Conservation (phyloP, 2,888 invertebrate genomes). For the Aelia acuminata region DNA sequence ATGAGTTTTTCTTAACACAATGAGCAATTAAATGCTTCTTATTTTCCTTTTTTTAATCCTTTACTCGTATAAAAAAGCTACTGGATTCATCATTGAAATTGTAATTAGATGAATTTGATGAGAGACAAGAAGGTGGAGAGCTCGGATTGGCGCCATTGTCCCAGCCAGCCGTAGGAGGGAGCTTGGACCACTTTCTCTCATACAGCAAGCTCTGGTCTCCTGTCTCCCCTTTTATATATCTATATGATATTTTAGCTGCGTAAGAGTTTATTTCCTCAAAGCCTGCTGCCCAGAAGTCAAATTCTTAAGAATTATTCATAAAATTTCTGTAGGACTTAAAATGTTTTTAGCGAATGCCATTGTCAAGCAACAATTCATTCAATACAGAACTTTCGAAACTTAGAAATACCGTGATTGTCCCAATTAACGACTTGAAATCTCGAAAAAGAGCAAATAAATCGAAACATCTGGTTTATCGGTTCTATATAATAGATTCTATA, state of each 20-base stretch:
- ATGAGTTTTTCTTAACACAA: too few relatives aligned
- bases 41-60: too few relatives aligned
- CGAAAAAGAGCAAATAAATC: background rate
- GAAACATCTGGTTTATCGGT: background rate
- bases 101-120: background rate
- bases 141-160: conserved; percentile 3
- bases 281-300: background rate
- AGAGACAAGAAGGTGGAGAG: background rate
- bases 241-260: conserved; percentile 9
- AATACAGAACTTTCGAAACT: background rate
- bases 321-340: background rate
- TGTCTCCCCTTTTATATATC: background rate
- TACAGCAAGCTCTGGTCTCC: background rate
- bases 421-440: background rate
- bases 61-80: background rate
- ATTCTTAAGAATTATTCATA: background rate
- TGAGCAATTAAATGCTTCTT: too few relatives aligned
- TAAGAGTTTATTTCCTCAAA: background rate
- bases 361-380: background rate
- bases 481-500: too few relatives aligned
- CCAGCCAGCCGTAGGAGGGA: conserved; percentile 16
- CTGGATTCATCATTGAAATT: background rate
- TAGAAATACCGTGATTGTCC: background rate
- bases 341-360: background rate
- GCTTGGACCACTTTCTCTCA: background rate